Evolutionary conservation across 2,888 invertebrate species (phyloP).

Genomic region (Nudaria mundana): DNA sequence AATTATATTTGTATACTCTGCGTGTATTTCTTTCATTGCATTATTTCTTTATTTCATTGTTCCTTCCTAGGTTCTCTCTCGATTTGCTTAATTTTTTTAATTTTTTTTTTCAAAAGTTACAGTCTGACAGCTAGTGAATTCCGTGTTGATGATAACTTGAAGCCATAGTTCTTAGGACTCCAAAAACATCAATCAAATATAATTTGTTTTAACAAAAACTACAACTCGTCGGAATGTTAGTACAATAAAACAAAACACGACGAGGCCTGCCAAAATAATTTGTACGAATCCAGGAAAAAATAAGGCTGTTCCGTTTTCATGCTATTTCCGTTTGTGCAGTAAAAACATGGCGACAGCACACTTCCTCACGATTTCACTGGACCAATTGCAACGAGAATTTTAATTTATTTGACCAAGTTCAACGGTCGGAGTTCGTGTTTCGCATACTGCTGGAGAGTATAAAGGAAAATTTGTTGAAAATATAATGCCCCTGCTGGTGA

Average conservation of each 20-base stretch:
- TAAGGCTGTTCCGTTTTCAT: constrained; percentile 25
- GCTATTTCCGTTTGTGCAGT: constrained; percentile 18
- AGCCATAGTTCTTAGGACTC: too few species aligned
- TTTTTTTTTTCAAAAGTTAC: too few species aligned
- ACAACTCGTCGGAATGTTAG: background rate
- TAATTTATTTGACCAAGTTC: constrained; percentile 53
- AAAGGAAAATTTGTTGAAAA: constrained; percentile 39
- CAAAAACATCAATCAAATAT: too few species aligned
- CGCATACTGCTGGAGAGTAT: constrained; percentile 43
- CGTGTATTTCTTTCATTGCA: too few species aligned
- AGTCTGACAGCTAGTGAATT: too few species aligned
- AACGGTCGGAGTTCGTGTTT: constrained; percentile 42
- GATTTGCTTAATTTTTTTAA: too few species aligned
- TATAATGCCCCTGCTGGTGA: constrained; percentile 38
- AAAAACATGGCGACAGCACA: constrained; percentile 32
- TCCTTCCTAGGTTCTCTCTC: too few species aligned
- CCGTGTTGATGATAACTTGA: too few species aligned
- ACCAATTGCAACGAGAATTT: constrained; percentile 52
- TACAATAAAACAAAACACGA: constrained; percentile 5
- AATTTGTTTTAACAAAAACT: too few species aligned
- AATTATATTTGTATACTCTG: constrained; percentile 12
- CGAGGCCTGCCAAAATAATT: constrained; percentile 8
- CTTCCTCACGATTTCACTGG: constrained; percentile 47
- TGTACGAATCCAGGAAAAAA: constrained; percentile 20
- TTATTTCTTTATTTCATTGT: too few species aligned